Evolutionary conservation across 2,888 invertebrate genomes (phyloP), one percentile per base, ranked within the genome.

Genomic region (Hydrotaea diabolus): DNA sequence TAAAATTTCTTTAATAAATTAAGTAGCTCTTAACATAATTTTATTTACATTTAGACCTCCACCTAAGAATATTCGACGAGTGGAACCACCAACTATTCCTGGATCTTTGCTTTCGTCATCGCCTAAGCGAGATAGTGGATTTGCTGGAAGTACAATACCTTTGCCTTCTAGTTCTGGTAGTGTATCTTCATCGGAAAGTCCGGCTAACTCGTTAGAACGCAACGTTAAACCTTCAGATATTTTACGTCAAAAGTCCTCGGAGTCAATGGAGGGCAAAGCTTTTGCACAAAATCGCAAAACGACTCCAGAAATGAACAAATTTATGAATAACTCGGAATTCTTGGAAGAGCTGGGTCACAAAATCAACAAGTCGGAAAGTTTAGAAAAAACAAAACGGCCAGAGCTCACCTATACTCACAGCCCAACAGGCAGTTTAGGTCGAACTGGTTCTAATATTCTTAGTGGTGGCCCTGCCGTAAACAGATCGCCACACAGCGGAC

Each of bases 41-140:
- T 31, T 31, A 2, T 4, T 31, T 31, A 7, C 31, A 31, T n/a
- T 71, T 77, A 95, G 94, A 89, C 95, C 95, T 80, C 95, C 95
- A 90, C 95, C 95, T 86, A 95, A 95, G 93, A 93, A 94, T 90
- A 94, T 94, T 90, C 93, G 94, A 64, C 94, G 94, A 69, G 94
- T 95, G 19, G 95, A 94, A 88, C 93, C 94, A 36, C 94, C 94
- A 19, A 90, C 93, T 77, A 92, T 93, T 71, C 93, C 92, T 69
- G 88, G 87, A 82, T 86, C 85, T 7, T 87, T 89, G 77, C 86
- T 91, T 76, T 91, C 91, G 1, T 90, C 92, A 39, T 91, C 91
- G 36, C 91, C 92, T 31, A 92, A 92, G 88, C 90, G 91, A 73
- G 92, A 92, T 79, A 75, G 87, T 0, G 89, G 89, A n/a, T 89